Evolutionary conservation across 2,888 invertebrate species (phyloP).

Genomic region (Trissolcus japonicus): DNA sequence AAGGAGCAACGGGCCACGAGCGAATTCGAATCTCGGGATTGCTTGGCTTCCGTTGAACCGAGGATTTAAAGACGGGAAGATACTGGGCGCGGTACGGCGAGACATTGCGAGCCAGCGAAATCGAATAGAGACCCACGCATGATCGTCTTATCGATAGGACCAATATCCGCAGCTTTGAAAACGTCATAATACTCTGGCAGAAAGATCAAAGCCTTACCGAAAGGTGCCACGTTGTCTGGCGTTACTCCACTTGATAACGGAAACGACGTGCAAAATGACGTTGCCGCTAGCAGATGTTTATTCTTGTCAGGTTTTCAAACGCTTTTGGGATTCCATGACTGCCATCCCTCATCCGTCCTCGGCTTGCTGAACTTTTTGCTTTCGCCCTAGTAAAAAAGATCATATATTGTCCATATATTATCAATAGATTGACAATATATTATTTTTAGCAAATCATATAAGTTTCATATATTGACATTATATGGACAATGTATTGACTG

Average conservation of each 20-base stretch:
- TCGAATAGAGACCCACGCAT: slow-evolving; percentile 12
- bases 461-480: too few relatives aligned
- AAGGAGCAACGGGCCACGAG: slow-evolving; percentile 2
- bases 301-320: slow-evolving; percentile 33
- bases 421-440: too few relatives aligned
- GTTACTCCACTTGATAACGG: slow-evolving; percentile 33
- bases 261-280: slow-evolving; percentile 40
- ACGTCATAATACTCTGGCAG: slow-evolving; percentile 9
- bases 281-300: slow-evolving; percentile 35
- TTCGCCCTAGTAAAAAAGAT: too few relatives aligned
- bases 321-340: slow-evolving; percentile 15
- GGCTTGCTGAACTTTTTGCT: background rate
- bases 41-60: slow-evolving; percentile 13
- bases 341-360: slow-evolving; percentile 4
- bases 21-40: slow-evolving; percentile 19
- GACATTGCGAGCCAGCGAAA: slow-evolving; percentile 13
- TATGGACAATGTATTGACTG: too few relatives aligned
- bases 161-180: slow-evolving; percentile 32
- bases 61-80: slow-evolving; percentile 4
- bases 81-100: background rate
- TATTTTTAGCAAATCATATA: too few relatives aligned
- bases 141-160: slow-evolving; percentile 28
- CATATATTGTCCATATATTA: too few relatives aligned
- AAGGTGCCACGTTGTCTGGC: slow-evolving; percentile 23
- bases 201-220: slow-evolving; percentile 33